A percentile compares a stretch with the other conserved stretches of the same genome.
These are phyloP conservation scores for Spea hammondii DNA, from an alignment of 2,797 vertebrate genomes.

Conservation along the genomic window DNA sequence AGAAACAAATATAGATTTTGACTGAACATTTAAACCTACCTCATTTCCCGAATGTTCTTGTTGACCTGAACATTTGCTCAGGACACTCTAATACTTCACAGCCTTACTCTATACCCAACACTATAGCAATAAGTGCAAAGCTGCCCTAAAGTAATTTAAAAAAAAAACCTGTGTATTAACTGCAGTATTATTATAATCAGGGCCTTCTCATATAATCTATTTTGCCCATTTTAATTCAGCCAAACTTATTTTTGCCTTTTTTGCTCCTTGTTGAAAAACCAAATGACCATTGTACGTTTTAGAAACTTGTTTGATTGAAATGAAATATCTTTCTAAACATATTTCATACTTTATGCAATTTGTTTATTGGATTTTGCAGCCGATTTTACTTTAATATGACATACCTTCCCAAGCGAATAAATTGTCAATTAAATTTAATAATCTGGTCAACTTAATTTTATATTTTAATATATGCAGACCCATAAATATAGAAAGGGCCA, in stretches of 20 bases:
- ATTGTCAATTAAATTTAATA: neutral
- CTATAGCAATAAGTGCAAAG: no score
- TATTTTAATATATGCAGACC: constrained; percentile 3
- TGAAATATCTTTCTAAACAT: neutral
- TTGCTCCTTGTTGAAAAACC: neutral
- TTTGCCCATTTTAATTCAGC: no score
- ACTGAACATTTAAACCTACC: no score
- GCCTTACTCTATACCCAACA: no score
- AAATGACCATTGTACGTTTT: neutral
- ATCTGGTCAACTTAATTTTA: neutral
- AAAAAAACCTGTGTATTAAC: no score
- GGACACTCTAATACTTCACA: no score
- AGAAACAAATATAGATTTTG: no score
- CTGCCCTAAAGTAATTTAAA: no score
- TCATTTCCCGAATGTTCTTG: no score
- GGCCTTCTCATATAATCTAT: no score
- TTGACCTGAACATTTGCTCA: no score
- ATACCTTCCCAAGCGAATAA: neutral
- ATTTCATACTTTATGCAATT: neutral
- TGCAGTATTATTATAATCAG: no score
- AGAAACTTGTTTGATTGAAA: neutral
- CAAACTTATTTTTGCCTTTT: neutral
- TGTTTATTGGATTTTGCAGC: neutral
- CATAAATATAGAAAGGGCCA: neutral
- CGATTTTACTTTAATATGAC: constrained; percentile 4